A percentile compares a stretch with the other conserved stretches of the same genome.
phyloP scores from a whole-genome alignment of 1,140 invertebrate genomes.

The Conus betulinus region DNA sequence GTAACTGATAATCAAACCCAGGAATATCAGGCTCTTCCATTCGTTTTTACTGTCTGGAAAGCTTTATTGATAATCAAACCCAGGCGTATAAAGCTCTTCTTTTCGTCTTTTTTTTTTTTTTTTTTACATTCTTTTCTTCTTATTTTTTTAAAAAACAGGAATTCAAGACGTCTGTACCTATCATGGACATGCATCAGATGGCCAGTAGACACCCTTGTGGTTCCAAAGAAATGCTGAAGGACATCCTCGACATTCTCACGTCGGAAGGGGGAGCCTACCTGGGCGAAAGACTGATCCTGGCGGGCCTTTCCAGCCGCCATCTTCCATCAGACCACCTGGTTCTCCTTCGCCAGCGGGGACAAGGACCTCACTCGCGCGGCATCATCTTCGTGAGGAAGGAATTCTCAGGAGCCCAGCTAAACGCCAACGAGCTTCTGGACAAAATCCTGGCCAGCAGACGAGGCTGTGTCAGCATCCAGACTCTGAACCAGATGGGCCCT shows the following conservation, averaged over 20 bases:
- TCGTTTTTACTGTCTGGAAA: too few species aligned
- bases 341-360: not conserved
- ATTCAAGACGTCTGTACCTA: not conserved
- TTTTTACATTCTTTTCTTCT: not conserved
- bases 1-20: too few species aligned
- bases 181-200: not conserved
- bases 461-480: not conserved
- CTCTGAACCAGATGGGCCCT: not conserved
- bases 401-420: not conserved
- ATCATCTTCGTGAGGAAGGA: not conserved
- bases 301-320: not conserved
- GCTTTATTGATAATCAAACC: too few species aligned
- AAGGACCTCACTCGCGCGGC: slow-evolving; percentile 3
- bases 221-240: not conserved
- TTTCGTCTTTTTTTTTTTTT: too few species aligned
- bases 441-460: not conserved
- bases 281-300: not conserved
- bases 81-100: too few species aligned
- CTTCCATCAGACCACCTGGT: not conserved
- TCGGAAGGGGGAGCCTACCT: slow-evolving; percentile 8
- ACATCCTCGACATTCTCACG: not conserved
- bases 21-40: too few species aligned
- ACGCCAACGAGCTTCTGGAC: not conserved
- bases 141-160: not conserved
- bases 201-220: not conserved